Percentiles rank a stretch among this genome's conserved stretches.
Conservation (phyloP, 2,797 vertebrate species). For the Orestias chungarensis region DNA sequence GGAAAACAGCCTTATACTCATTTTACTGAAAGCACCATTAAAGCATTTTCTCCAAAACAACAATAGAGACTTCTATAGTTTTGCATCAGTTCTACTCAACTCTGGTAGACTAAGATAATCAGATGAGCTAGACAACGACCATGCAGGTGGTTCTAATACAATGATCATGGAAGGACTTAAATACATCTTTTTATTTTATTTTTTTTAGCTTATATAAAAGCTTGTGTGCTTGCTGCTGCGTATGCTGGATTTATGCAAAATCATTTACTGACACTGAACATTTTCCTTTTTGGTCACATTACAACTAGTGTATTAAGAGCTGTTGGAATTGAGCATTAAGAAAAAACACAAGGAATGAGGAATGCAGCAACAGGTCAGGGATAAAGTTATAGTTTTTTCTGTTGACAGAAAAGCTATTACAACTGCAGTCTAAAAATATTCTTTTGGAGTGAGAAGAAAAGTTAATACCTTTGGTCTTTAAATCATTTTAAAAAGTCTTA, state of each 20-base stretch:
- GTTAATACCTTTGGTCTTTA: no score
- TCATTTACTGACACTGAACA: not conserved
- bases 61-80: slow-evolving; percentile 2
- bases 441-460: no score
- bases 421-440: not conserved
- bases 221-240: not conserved
- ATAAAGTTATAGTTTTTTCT: not conserved
- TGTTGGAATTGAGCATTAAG: not conserved
- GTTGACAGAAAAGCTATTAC: not conserved
- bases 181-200: not conserved
- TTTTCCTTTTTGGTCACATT: not conserved
- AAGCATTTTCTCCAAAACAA: slow-evolving; percentile 11
- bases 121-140: slow-evolving; percentile 9
- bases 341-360: not conserved
- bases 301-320: not conserved
- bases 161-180: not conserved
- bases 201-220: no score
- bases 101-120: not conserved
- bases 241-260: not conserved
- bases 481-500: no score
- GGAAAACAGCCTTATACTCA: slow-evolving; percentile 46
- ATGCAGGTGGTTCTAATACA: not conserved
- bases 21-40: slow-evolving; percentile 5
- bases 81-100: slow-evolving; percentile 12
- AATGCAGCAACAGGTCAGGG: not conserved